These are phyloP conservation scores for Cyprinodon brontotheroides DNA, from an alignment of 2,113 vertebrate genomes.

Conservation along the genomic window DNA sequence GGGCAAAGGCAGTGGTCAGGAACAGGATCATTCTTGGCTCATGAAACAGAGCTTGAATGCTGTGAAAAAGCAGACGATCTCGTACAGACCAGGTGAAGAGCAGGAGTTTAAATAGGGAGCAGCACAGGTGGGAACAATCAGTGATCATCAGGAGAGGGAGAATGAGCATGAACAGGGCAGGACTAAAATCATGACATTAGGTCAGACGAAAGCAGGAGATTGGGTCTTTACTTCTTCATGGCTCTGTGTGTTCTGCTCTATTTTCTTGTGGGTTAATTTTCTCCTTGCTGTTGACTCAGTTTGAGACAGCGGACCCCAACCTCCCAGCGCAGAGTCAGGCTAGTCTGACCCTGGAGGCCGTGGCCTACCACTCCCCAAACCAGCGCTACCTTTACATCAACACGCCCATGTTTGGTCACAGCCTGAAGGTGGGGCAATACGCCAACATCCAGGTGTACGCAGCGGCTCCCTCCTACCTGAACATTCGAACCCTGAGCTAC, in stretches of 20 bases:
- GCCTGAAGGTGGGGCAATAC: slow-evolving; percentile 74
- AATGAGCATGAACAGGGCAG: no score
- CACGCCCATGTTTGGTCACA: slow-evolving; percentile 71
- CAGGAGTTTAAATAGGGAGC: no score
- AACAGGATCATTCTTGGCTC: no score
- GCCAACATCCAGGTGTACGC: slow-evolving; percentile 81
- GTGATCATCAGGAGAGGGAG: no score
- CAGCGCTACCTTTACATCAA: slow-evolving; percentile 90
- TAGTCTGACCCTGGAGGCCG: slow-evolving; percentile 70
- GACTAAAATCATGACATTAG: not conserved
- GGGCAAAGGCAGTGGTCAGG: no score
- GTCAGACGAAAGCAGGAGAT: not conserved
- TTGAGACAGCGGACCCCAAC: slow-evolving; percentile 77
- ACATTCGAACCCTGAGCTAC: slow-evolving; percentile 85
- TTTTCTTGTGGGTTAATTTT: not conserved
- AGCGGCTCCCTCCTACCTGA: slow-evolving; percentile 75
- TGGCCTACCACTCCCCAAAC: slow-evolving; percentile 84
- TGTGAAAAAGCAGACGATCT: no score
- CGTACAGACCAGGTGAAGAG: no score
- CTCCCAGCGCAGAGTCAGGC: slow-evolving; percentile 83
- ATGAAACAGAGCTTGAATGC: no score
- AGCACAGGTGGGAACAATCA: no score
- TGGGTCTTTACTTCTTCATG: not conserved
- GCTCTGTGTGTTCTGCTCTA: not conserved
- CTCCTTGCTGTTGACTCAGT: slow-evolving; percentile 76